A percentile compares a stretch with the other conserved stretches of the same genome.
These are phyloP conservation scores for Morus bassanus DNA, from an alignment of 2,797 vertebrate species.

Conservation along the genomic window DNA sequence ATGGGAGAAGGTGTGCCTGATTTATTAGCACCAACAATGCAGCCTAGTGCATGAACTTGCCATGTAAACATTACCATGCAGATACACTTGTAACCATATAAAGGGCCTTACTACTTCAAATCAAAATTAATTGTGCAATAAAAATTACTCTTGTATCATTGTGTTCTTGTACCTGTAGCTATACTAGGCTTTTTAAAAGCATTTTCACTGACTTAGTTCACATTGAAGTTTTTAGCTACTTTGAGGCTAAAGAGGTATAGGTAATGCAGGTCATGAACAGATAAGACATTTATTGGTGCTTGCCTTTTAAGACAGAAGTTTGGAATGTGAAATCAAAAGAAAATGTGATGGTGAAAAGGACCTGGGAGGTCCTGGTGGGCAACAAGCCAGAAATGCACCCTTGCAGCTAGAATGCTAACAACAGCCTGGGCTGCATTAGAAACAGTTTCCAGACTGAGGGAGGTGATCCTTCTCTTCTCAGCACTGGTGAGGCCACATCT, in stretches of 20 bases:
- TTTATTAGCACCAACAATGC: neutral
- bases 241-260: neutral
- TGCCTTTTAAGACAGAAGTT: neutral
- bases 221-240: neutral
- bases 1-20: neutral
- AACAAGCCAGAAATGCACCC: neutral
- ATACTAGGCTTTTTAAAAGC: neutral
- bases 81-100: neutral
- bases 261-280: neutral
- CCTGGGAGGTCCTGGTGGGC: neutral
- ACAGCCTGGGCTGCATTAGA: neutral
- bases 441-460: neutral
- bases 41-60: neutral
- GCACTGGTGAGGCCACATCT: neutral
- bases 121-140: neutral
- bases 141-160: neutral
- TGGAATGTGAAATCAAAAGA: neutral
- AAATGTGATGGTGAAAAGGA: neutral
- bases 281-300: neutral
- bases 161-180: neutral
- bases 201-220: neutral
- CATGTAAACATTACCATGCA: neutral
- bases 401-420: neutral
- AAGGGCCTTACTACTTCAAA: neutral
- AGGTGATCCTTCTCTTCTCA: neutral